Base-by-base conservation (phyloP, 1,140 invertebrate species). In the Argopecten irradians region DNA sequence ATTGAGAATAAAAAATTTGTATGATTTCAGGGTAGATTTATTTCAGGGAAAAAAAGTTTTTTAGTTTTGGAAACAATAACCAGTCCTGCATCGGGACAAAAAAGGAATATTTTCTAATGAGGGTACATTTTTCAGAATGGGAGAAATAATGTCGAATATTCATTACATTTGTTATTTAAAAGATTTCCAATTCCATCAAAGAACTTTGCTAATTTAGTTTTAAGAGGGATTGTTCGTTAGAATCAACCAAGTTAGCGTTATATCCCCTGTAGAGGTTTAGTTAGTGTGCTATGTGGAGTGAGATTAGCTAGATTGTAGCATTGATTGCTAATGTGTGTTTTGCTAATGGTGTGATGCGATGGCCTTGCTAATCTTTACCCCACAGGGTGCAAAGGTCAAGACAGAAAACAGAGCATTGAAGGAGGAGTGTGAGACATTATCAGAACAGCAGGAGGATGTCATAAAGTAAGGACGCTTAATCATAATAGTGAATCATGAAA, bases 401-500 rank as follows among this genome's bases (percentile, higher is more conserved):
- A 90, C 90, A 85, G 93, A 94, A 46, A 86, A 92, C n/a, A 90
- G 92, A 83, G 85, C 87, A 14, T 88, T 89, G 22, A 93, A 91
- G 36, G 92, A 93, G 13, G 93, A 92, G 41, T 91, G 89, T 92
- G 93, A 93, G 33, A 83, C 91, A 11, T 83, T 93, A 0, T 83
- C 92, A 34, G 92, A 92, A 32, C 89, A 91, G 35, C 87, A 91
- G 34, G 93, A 94, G 39, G 92, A 93, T 55, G 83, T 92, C 14
- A 92, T 92, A 82, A 94, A 92, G 93, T 93, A 91, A 86, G 88
- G 0, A 82, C 35, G 46, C 32, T 71, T 41, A 32, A 32, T 39
- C 36, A 39, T 39, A n/a, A n/a, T n/a, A n/a, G n/a, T n/a, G n/a
- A n/a, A n/a, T n/a, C n/a, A n/a, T n/a, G n/a, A n/a, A n/a, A n/a